Percentiles rank a stretch among this genome's conserved stretches.
phyloP scores from a whole-genome alignment of 2,888 invertebrate species.

The Crematogaster levior region DNA sequence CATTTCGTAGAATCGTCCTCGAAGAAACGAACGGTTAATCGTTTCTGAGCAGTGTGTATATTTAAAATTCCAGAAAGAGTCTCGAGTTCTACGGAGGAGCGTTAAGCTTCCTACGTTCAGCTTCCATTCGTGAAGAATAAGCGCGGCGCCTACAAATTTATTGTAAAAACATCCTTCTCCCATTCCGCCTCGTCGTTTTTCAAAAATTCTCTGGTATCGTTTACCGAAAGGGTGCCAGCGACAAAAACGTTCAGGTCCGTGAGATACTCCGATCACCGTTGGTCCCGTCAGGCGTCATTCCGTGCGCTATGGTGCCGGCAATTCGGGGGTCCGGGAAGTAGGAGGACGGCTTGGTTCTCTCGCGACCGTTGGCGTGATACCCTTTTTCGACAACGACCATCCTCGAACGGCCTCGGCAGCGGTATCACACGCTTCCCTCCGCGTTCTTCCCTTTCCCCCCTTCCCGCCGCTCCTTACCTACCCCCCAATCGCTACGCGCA shows the following conservation, averaged over 20 bases:
- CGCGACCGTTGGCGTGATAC: conserved; percentile 66
- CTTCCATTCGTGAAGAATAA: conserved; percentile 1
- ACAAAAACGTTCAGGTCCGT: conserved; percentile 56
- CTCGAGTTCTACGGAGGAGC: not conserved
- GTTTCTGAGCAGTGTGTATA: not conserved
- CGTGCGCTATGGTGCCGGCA: conserved; percentile 53
- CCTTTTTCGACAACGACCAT: conserved; percentile 74
- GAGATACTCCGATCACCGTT: conserved; percentile 58
- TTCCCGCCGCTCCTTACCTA: conserved; percentile 20
- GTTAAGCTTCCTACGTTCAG: not conserved
- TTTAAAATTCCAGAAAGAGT: not conserved
- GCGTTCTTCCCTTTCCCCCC: not conserved
- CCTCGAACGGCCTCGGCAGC: conserved; percentile 68
- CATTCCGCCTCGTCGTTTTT: not conserved
- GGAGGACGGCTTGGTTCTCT: not conserved
- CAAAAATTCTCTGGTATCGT: conserved; percentile 26
- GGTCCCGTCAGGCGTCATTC: conserved; percentile 56
- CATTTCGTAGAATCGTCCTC: conserved; percentile 10
- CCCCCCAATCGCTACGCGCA: conserved; percentile 46
- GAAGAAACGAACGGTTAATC: not conserved
- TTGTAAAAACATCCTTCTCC: not conserved
- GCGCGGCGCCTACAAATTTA: conserved; percentile 34
- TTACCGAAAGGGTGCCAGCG: conserved; percentile 55
- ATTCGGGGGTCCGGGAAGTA: not conserved
- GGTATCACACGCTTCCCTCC: conserved; percentile 63